Conservation (phyloP, 2,113 vertebrate species). For the Mirza zaza region DNA sequence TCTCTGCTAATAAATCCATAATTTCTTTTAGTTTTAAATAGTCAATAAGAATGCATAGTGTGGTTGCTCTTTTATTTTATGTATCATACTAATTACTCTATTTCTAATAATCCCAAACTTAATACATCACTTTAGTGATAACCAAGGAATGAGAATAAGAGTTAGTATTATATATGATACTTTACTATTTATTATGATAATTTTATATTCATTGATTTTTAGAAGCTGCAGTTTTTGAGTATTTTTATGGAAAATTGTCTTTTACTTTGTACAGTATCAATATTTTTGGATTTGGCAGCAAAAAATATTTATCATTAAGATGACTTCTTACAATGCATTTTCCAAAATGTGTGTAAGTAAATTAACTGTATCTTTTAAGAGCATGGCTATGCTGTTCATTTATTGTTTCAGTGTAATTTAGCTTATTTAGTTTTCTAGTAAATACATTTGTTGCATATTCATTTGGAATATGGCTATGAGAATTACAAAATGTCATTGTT, state of each 20-base stretch:
- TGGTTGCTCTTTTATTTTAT: neutral
- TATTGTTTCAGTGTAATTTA: neutral
- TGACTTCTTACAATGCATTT: conserved; percentile 39
- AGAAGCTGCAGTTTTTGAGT: neutral
- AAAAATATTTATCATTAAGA: conserved; percentile 62
- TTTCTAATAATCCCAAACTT: neutral
- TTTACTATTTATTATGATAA: neutral
- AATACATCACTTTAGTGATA: neutral
- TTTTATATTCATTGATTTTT: neutral
- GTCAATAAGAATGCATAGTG: neutral
- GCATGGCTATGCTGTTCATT: neutral
- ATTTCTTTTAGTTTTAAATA: neutral
- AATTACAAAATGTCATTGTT: conserved; percentile 42
- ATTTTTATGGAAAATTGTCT: conserved; percentile 10
- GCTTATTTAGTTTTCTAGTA: conserved; percentile 45
- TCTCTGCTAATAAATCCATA: neutral
- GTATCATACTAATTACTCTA: neutral
- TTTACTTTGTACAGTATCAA: neutral
- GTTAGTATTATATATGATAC: neutral
- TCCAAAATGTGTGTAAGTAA: conserved; percentile 41
- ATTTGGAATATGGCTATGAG: conserved; percentile 27
- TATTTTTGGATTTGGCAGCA: neutral
- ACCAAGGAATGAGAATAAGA: neutral
- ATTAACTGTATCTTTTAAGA: neutral
- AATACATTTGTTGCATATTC: neutral